Percentiles rank a stretch among this genome's conserved stretches.
These are phyloP conservation scores for Sphenopsis melanotis DNA, from an alignment of 2,797 vertebrate species.

Conservation along the genomic window DNA sequence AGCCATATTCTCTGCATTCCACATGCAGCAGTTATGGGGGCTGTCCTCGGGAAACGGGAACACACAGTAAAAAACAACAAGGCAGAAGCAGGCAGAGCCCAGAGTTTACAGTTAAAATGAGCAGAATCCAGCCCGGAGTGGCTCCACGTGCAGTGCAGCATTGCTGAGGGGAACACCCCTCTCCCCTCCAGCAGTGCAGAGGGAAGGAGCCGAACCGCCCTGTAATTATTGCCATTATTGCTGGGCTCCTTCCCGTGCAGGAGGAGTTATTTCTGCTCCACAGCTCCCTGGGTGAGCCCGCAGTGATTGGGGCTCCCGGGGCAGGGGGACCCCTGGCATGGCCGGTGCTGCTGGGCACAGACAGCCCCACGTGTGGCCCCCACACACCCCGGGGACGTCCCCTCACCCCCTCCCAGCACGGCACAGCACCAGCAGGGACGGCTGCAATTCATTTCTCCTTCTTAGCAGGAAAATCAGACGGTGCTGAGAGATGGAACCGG, in stretches of 20 bases:
- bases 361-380: not conserved
- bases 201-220: not conserved
- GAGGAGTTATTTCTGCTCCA: not conserved
- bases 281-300: not conserved
- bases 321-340: not conserved
- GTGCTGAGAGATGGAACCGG: constrained; percentile 5
- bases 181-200: fast-evolving
- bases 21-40: not conserved
- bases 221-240: not conserved
- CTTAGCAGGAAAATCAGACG: not conserved
- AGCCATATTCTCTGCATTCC: not conserved
- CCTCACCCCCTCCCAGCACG: not conserved
- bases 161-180: not conserved
- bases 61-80: not conserved
- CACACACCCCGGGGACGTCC: fast-evolving
- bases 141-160: not conserved
- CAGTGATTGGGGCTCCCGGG: not conserved
- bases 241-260: not conserved
- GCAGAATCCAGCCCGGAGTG: not conserved
- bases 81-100: not conserved
- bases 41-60: not conserved
- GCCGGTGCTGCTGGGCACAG: not conserved
- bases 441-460: not conserved
- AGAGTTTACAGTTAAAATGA: not conserved
- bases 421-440: not conserved